Base-by-base conservation (phyloP, 2,797 vertebrate genomes). In the Galagoides demidoff region DNA sequence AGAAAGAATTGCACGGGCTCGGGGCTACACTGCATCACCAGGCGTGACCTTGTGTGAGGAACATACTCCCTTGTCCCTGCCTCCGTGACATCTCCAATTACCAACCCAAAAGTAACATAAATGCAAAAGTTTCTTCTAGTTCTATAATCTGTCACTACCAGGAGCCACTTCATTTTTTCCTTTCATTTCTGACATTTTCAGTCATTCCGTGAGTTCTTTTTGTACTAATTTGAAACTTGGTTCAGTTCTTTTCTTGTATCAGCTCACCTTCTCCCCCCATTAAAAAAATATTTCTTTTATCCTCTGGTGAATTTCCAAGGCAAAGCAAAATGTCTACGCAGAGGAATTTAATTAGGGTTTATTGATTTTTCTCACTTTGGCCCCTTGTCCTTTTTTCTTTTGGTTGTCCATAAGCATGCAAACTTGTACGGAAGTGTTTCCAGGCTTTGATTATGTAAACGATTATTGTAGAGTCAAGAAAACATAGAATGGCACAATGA, bases 391-490 rank as follows among this genome's bases (percentile, higher is more conserved):
- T 87, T 92, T 63, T 31, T 8, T 31, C n/a, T 93, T 94, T 88
- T 11, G 13, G 82, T 89, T 87, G 92, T 87, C 95, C 90, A 74
- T 93, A 92, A 88, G 55, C 85, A 16, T 68, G 59, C 59, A 89
- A 76, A 87, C 93, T 78, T 71, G 27, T 57, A 37, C 43, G 64
- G 73, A 93, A 92, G 89, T 93, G 83, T 96, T 95, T 94, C 92
- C 52, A 83, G 94, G 45, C 76, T 39, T n/a, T 74, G 45, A 57
- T 86, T 63, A 71, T 63, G 17, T 94, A 94, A 96, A 96, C 52
- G 55, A 83, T 85, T 85, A 83, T 83, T 94, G 57, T 86, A 95
- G 61, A 93, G 25, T 88, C 82, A 84, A 89, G 91, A 93, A 96
- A 97, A 91, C 79, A 68, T 82, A 81, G 78, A 89, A 92, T 95